Evolutionary conservation across 1,140 invertebrate genomes (phyloP), one percentile per base, ranked within the genome.

Genomic region (Argopecten irradians): DNA sequence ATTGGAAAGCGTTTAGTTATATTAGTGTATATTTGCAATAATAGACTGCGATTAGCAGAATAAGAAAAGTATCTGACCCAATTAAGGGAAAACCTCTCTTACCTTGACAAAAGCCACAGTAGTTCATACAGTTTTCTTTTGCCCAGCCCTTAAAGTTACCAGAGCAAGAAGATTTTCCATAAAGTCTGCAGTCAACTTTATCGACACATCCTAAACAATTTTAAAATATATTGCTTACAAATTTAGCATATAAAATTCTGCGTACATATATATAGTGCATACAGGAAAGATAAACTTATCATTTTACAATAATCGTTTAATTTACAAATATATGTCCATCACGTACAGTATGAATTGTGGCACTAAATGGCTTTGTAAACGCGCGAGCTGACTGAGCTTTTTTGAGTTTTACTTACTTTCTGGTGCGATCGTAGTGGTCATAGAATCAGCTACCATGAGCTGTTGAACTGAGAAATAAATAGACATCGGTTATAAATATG

Each of bases 81-180:
- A n/a, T n/a, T n/a, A n/a, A n/a, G 32, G 36, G 0, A 7, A 7
- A 9, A 34, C 28, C 19, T 8, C 32, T 82, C 88, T 88, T 33
- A 89, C 91, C 91, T 41, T 32, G n/a, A 83, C 90, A 91, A 36
- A 87, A 89, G 19, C 88, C 88, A 84, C 90, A 91, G 85, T 28
- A 88, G 34, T 83, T 89, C 32, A 41, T 41, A 36, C 90, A 91
- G 87, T 91, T 91, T 28, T 89, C 82, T 36, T 88, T 91, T 22
- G 90, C 90, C 90, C 90, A 91, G 28, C 32, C 34, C n/a, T 36
- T 36, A 71, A 86, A 91, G 28, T 83, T 46, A 8, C 83, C 88
- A 35, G 1, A 83, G 84, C 90, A 91, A 14, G 90, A 85, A n/a
- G 32, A 34, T 28, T 86, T 13, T 8, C 87, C 87, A 71, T 89